Percentiles rank a stretch among this genome's conserved stretches.
phyloP scores from a whole-genome alignment of 2,797 vertebrate species.

The Rhabdophis nuchalis region DNA sequence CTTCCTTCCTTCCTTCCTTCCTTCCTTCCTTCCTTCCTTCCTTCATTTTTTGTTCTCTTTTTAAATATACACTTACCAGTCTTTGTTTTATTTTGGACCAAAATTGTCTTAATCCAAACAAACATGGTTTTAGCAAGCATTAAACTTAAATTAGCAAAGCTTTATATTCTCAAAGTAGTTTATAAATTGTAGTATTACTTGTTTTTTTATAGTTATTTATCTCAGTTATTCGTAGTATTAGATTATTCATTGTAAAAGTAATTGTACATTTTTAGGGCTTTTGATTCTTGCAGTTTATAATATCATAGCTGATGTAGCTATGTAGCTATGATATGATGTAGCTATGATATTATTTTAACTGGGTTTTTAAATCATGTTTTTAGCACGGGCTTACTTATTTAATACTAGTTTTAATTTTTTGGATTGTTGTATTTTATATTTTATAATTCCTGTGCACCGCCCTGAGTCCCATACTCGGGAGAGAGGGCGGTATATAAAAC shows the following conservation, averaged over 20 bases:
- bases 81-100: not conserved
- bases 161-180: not conserved
- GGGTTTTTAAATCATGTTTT: too few relatives aligned
- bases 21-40: not conserved
- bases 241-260: not conserved
- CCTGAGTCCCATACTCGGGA: too few relatives aligned
- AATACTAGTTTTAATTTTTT: too few relatives aligned
- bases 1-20: fast-evolving
- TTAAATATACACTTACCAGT: not conserved
- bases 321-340: too few relatives aligned
- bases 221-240: not conserved
- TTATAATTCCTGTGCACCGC: too few relatives aligned
- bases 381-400: too few relatives aligned
- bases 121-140: not conserved
- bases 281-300: not conserved
- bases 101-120: not conserved
- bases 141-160: not conserved
- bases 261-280: not conserved
- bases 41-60: not conserved
- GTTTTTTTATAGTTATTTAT: not conserved
- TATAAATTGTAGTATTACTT: not conserved
- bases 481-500: too few relatives aligned
- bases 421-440: too few relatives aligned
- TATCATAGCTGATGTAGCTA: too few relatives aligned
- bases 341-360: too few relatives aligned